Evolutionary conservation across 2,888 invertebrate genomes (phyloP).

Genomic region (Drosophila bunnanda): DNA sequence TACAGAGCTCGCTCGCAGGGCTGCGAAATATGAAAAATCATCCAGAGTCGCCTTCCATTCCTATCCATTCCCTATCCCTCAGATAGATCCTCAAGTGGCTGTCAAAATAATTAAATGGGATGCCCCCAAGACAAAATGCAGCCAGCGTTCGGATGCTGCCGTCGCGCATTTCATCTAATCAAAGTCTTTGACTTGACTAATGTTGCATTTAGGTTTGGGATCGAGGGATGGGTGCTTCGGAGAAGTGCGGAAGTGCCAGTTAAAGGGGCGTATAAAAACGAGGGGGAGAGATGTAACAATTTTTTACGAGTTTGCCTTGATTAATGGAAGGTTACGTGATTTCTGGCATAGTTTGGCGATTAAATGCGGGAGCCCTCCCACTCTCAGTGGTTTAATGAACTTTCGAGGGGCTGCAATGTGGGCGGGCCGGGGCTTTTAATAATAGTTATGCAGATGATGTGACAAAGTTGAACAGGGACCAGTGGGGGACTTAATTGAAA

Average conservation of each 20-base stretch:
- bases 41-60: constrained; percentile 32
- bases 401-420: constrained; percentile 47
- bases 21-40: constrained; percentile 72
- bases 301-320: constrained; percentile 67
- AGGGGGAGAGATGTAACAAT: constrained; percentile 22
- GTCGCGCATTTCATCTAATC: constrained; percentile 57
- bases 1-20: constrained; percentile 18
- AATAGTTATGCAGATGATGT: constrained; percentile 51
- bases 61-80: neutral
- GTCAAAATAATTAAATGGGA: constrained; percentile 79
- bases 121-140: constrained; percentile 71
- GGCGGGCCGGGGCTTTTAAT: constrained; percentile 62
- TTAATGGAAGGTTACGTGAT: constrained; percentile 76
- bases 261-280: constrained; percentile 55
- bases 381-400: constrained; percentile 43
- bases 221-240: neutral
- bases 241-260: constrained; percentile 73
- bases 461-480: constrained; percentile 19
- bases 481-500: constrained; percentile 34
- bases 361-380: constrained; percentile 63
- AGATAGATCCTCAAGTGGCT: constrained; percentile 64
- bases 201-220: constrained; percentile 63
- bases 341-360: constrained; percentile 74
- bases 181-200: constrained; percentile 70
- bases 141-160: constrained; percentile 24